Evolutionary conservation across 2,797 vertebrate species (phyloP), one percentile per base, ranked within the genome.

Genomic region (Coluber constrictor): DNA sequence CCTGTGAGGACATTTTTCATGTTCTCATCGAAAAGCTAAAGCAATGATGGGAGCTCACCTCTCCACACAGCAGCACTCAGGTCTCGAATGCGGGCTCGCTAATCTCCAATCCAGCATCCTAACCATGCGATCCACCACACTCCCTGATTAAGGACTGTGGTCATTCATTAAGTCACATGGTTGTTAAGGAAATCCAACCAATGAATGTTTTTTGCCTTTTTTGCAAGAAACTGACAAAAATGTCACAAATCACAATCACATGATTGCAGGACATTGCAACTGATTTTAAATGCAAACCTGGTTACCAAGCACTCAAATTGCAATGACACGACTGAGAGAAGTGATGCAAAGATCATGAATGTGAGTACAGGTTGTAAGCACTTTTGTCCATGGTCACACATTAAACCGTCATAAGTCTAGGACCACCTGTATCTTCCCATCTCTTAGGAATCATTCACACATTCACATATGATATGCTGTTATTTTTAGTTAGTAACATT

Each of bases 391-490:
- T 66, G 11, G 61, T 29, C 12, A n/a, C 29, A n/a, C 27, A 66
- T 66, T 29, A 15, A 66, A 66, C 61, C n/a, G 29, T n/a, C 29
- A n/a, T 66, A 66, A 66, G 12, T 66, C 61, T n/a, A 66, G 27
- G 61, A 66, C 61, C 29, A 66, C 29, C 12, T n/a, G 61, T 66
- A 66, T 70, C 93, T 90, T 95, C 90, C 91, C 70, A 86, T 94
- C 79, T 93, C 63, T 94, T 94, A 92, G 27, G 61, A 91, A 74
- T 94, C 93, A 90, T 37, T 95, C 93, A 93, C 57, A 63, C 87
- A 89, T 29, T 66, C 61, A n/a, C 11, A 29, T 66, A 66, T 93
- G 94, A 87, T 70, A 29, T 57, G 88, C 59, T 7, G 91, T 90
- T 87, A 74, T 47, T 27, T 55, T 60, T 13, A 92, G 89, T 51